phyloP scores from a whole-genome alignment of 1,140 invertebrate genomes.

The Ganaspis sp. region DNA sequence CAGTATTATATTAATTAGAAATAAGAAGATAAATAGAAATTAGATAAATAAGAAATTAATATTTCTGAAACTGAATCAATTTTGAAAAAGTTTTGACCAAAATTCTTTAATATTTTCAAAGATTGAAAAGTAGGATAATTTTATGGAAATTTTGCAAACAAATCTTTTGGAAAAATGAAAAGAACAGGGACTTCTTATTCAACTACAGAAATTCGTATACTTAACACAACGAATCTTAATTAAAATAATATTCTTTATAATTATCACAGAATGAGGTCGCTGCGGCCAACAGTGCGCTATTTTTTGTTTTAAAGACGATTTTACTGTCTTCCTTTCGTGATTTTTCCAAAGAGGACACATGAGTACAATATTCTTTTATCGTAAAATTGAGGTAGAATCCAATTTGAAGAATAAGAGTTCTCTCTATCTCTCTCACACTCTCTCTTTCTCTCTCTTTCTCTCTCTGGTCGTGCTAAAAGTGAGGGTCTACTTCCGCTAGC shows the following conservation, averaged over 20 bases:
- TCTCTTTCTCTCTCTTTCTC: slow-evolving; percentile 44
- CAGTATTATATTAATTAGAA: too few species aligned
- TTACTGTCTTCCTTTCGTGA: slow-evolving; percentile 42
- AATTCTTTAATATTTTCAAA: too few species aligned
- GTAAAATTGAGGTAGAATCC: slow-evolving; percentile 73
- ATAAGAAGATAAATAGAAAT: too few species aligned
- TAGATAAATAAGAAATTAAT: too few species aligned
- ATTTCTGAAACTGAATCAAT: too few species aligned
- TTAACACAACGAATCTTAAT: slow-evolving; percentile 70
- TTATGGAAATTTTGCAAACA: too few species aligned
- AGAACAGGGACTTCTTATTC: not conserved
- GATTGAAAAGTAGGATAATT: too few species aligned
- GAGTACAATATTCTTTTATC: slow-evolving; percentile 50
- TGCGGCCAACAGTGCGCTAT: slow-evolving; percentile 64
- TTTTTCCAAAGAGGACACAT: slow-evolving; percentile 38
- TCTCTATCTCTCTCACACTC: slow-evolving; percentile 23
- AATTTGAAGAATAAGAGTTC: slow-evolving; percentile 67
- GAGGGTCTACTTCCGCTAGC: slow-evolving; percentile 72
- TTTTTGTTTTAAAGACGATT: slow-evolving; percentile 42
- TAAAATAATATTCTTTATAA: slow-evolving; percentile 75
- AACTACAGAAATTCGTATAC: slow-evolving; percentile 40
- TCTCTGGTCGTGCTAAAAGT: slow-evolving; percentile 68
- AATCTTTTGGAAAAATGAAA: not conserved
- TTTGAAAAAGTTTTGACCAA: too few species aligned
- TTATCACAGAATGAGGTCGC: slow-evolving; percentile 77